phyloP scores from a whole-genome alignment of 1,140 invertebrate species.

The Zaprionus kolodkinae region DNA sequence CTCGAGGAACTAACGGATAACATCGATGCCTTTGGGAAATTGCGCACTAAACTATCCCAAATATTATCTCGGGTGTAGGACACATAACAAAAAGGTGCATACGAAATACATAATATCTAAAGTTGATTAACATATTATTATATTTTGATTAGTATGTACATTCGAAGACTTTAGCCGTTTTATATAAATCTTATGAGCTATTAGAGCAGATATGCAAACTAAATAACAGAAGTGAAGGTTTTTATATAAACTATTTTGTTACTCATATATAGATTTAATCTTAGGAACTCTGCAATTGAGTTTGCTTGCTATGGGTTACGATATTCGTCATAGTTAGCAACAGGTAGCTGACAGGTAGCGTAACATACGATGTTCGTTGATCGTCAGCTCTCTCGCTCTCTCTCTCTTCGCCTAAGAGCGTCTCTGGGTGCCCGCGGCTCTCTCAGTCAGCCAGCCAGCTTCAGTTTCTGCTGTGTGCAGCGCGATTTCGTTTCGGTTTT shows the following conservation, averaged over 20 bases:
- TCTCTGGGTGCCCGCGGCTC: conserved; percentile 27
- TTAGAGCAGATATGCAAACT: too few relatives aligned
- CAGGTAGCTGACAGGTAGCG: conserved; percentile 20
- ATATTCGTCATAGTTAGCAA: not conserved
- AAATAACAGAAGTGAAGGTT: too few relatives aligned
- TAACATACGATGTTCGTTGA: conserved; percentile 10
- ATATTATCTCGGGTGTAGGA: not conserved
- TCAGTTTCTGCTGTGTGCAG: conserved; percentile 45
- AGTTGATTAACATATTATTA: not conserved
- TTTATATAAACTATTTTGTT: too few relatives aligned
- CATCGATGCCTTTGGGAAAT: not conserved
- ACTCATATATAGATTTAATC: not conserved
- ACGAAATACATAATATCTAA: not conserved
- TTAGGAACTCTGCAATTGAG: not conserved
- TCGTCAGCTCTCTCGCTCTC: conserved; percentile 27
- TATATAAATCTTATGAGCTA: too few relatives aligned
- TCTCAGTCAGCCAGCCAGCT: conserved; percentile 51
- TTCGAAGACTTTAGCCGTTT: too few relatives aligned
- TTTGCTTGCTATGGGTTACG: conserved; percentile 1
- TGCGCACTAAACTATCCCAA: not conserved
- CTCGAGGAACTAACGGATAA: not conserved
- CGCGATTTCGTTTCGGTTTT: conserved; percentile 44
- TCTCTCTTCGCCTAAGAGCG: conserved; percentile 36
- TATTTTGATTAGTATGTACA: too few relatives aligned
- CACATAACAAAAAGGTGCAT: not conserved